Evolutionary conservation across 1,140 invertebrate species (phyloP), one percentile per base, ranked within the genome.

Genomic region (Spodoptera frugiperda): DNA sequence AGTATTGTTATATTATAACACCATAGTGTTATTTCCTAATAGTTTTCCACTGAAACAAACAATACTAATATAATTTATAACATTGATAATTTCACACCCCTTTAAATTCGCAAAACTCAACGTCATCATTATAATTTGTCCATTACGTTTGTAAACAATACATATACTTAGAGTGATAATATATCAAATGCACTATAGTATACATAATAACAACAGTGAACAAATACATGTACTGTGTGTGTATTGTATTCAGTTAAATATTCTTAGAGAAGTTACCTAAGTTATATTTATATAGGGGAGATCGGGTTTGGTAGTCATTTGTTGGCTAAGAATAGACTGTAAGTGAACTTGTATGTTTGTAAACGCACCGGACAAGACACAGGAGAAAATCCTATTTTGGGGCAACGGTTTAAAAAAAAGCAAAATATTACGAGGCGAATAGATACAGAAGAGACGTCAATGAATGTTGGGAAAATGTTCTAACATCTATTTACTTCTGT

Each of bases 41-140:
- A 25, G 11, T 15, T 15, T n/a, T 14, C 1, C n/a, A 51, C 15
- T 51, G 12, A 51, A 15, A 51, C 4, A 51, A 15, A 51, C 4
- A 51, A 51, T 51, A 65, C 17, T 48, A 33, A 6, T 10, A 39
- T 10, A 79, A 78, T 61, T 72, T 81, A 80, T 77, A 87, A 86
- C 83, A 80, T 73, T 67, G 59, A 87, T 85, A 88, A 82, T 84
- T 83, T 82, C 74, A 76, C 81, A 74, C 82, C 78, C 78, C 78
- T 72, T 82, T 87, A 91, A 89, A 89, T 90, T 89, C 82, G 84
- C 83, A 83, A 89, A 91, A 90, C 79, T 88, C 86, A 91, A 91
- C 87, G 79, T 78, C 44, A 30, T 73, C 15, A 55, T 71, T 48
- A 73, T 73, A 73, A 59, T 30, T 59, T 75, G 19, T 65, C 39